A percentile compares a stretch with the other conserved stretches of the same genome.
These are phyloP conservation scores for Ladona fulva DNA, from an alignment of 1,140 invertebrate genomes.

Conservation along the genomic window DNA sequence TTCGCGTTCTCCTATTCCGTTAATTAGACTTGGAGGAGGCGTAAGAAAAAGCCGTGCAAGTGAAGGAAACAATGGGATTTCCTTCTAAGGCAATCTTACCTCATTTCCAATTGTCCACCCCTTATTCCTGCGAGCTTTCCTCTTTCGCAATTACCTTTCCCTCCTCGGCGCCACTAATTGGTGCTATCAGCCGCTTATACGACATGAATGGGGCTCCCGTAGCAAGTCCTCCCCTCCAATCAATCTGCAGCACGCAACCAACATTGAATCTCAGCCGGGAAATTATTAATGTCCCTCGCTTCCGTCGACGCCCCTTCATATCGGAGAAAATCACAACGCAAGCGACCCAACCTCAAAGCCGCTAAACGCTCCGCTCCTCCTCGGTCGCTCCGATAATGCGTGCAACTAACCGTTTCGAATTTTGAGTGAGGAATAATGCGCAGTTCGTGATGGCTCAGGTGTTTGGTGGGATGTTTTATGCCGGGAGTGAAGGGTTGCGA, in stretches of 20 bases:
- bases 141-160: neutral
- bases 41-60: too few relatives aligned
- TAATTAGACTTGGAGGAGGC: too few relatives aligned
- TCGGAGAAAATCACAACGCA: too few relatives aligned
- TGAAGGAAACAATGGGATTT: too few relatives aligned
- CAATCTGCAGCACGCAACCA: neutral
- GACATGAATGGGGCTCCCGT: neutral
- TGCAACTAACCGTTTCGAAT: too few relatives aligned
- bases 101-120: neutral
- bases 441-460: too few relatives aligned
- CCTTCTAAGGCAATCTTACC: neutral
- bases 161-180: conserved; percentile 1
- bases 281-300: neutral
- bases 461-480: too few relatives aligned
- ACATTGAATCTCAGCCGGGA: neutral
- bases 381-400: neutral
- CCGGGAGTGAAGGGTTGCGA: too few relatives aligned
- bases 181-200: neutral
- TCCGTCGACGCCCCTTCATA: too few relatives aligned
- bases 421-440: too few relatives aligned
- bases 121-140: neutral
- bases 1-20: too few relatives aligned
- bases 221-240: neutral
- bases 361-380: neutral
- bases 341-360: neutral